Conservation (phyloP, 2,797 vertebrate species). For the Setipinna tenuifilis region DNA sequence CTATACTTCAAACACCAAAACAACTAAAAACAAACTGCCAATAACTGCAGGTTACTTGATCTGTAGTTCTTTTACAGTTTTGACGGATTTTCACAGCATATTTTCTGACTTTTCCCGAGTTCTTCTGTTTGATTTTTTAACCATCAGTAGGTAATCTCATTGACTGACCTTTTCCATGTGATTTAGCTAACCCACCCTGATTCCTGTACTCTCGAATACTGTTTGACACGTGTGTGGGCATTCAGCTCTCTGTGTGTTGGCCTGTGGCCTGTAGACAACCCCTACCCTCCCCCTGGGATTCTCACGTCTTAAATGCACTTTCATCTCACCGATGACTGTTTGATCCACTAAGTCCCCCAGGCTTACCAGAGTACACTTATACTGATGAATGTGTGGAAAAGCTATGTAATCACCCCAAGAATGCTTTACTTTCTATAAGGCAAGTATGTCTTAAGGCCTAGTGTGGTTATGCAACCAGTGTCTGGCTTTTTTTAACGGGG, state of each 20-base stretch:
- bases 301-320: not conserved
- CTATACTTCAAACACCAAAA: not conserved
- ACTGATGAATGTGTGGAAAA: slow-evolving; percentile 18
- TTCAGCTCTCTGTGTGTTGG: not conserved
- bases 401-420: slow-evolving; percentile 42
- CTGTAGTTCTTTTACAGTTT: too few species aligned
- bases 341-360: not conserved
- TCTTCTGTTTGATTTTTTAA: too few species aligned
- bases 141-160: too few species aligned
- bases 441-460: not conserved
- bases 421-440: slow-evolving; percentile 37
- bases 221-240: not conserved
- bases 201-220: not conserved
- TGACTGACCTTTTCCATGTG: not conserved
- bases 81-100: too few species aligned
- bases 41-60: too few species aligned
- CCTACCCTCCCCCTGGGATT: not conserved
- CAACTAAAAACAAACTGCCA: not conserved
- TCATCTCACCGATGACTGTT: not conserved
- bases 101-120: too few species aligned
- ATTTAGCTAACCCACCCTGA: not conserved
- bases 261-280: not conserved
- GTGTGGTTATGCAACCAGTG: not conserved
- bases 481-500: not conserved
- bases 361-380: not conserved